A percentile compares a stretch with the other conserved stretches of the same genome.
Conservation (phyloP, 1,140 invertebrate genomes). For the Bombus confusus region DNA sequence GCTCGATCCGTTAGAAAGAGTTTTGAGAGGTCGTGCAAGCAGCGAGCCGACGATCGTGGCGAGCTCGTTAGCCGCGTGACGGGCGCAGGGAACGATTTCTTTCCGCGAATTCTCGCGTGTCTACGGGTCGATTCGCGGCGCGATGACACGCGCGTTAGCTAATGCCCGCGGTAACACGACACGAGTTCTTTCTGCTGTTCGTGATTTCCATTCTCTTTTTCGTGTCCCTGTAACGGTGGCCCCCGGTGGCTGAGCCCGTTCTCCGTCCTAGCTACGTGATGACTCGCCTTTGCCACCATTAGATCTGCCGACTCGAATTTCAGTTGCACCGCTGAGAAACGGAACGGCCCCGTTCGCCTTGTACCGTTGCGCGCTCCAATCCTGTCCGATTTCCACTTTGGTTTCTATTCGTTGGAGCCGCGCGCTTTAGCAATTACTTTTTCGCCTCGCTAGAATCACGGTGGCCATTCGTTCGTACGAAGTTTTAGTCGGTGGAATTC, state of each 20-base stretch:
- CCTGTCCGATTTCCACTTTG: conserved; percentile 8
- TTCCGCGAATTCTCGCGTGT: conserved; percentile 46
- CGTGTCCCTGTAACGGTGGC: conserved; percentile 23
- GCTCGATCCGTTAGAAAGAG: background rate
- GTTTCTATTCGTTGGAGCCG: background rate
- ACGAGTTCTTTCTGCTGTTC: conserved; percentile 51
- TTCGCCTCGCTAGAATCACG: background rate
- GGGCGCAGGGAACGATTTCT: conserved; percentile 2
- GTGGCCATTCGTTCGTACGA: too few species aligned
- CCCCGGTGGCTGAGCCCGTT: background rate
- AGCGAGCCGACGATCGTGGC: background rate
- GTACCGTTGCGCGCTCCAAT: conserved; percentile 20
- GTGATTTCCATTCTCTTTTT: conserved; percentile 55
- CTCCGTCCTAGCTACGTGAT: conserved; percentile 75
- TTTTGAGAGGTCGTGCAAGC: background rate
- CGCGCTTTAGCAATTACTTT: background rate
- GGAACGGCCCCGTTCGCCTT: conserved; percentile 21
- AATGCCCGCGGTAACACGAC: conserved; percentile 63
- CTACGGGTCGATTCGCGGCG: conserved; percentile 18
- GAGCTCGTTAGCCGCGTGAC: background rate
- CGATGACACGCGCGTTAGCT: conserved; percentile 72
- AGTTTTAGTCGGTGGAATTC: too few species aligned
- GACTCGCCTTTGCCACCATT: conserved; percentile 77
- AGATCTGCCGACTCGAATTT: conserved; percentile 79
- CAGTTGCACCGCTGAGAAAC: conserved; percentile 69